A percentile compares a stretch with the other conserved stretches of the same genome.
These are phyloP conservation scores for Paramormyrops kingsleyae DNA, from an alignment of 2,113 vertebrate genomes.

Conservation along the genomic window DNA sequence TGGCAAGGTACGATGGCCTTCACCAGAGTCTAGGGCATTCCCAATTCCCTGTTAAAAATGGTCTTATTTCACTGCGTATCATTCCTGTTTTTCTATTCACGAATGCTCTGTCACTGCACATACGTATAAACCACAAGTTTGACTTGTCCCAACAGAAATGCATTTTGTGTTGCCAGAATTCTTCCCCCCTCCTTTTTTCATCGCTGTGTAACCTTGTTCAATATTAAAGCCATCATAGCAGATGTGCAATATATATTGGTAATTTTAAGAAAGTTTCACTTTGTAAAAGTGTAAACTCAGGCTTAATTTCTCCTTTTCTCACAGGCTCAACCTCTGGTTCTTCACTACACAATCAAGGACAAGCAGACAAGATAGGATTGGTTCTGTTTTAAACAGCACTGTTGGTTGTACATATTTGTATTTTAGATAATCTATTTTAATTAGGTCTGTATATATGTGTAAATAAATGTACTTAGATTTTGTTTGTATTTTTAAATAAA, in stretches of 20 bases:
- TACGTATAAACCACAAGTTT: not conserved
- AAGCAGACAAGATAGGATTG: slow-evolving; percentile 61
- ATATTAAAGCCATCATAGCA: not conserved
- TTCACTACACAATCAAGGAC: slow-evolving; percentile 71
- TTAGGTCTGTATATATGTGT: slow-evolving; percentile 62
- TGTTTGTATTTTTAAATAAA: slow-evolving; percentile 71
- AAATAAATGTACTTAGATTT: slow-evolving; percentile 61
- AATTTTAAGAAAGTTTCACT: not conserved
- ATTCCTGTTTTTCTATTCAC: not conserved
- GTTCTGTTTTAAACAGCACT: slow-evolving; percentile 22
- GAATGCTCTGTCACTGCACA: not conserved
- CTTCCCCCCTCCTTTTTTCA: not conserved
- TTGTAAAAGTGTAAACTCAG: not conserved
- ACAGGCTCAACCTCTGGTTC: slow-evolving; percentile 66
- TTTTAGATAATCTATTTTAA: slow-evolving; percentile 74
- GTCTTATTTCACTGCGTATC: not conserved
- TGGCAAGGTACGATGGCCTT: slow-evolving; percentile 59
- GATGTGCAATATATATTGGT: not conserved
- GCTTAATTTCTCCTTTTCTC: slow-evolving; percentile 1
- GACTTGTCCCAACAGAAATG: not conserved
- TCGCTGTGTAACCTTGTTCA: not conserved
- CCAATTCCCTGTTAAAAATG: not conserved
- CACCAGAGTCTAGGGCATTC: slow-evolving; percentile 22
- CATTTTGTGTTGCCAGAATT: not conserved
- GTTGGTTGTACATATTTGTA: slow-evolving; percentile 66